Evolutionary conservation across 2,888 invertebrate species (phyloP).

Genomic region (Leucozona laternaria): DNA sequence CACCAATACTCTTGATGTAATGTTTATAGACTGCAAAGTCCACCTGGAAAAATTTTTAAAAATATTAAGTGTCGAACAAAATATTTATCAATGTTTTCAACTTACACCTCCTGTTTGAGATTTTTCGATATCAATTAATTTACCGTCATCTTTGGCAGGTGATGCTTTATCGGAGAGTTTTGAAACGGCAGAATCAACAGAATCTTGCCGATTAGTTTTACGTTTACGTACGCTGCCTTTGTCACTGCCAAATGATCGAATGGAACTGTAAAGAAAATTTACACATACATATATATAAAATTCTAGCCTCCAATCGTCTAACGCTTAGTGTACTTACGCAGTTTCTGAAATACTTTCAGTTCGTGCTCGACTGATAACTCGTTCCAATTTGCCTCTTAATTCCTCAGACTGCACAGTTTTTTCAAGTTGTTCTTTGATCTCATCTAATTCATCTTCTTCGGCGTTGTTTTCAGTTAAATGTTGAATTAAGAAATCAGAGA

Average conservation of each 20-base stretch:
- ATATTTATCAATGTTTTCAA: constrained; percentile 53
- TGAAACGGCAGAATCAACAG: constrained; percentile 83
- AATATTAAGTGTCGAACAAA: neutral
- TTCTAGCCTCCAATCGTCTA: neutral
- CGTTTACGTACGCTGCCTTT: constrained; percentile 79
- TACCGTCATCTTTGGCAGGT: constrained; percentile 84
- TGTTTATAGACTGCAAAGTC: constrained; percentile 94
- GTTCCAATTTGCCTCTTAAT: constrained; percentile 88
- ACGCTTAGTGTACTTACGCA: constrained; percentile 84
- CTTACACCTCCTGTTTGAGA: constrained; percentile 95
- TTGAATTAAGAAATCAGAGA: constrained; percentile 92
- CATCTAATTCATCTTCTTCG: constrained; percentile 86
- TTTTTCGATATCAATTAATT: constrained; percentile 95
- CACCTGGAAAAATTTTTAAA: constrained; percentile 85
- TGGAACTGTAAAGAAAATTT: constrained; percentile 80
- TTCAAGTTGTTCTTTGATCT: constrained; percentile 90
- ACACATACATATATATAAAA: neutral
- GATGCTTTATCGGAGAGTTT: constrained; percentile 80
- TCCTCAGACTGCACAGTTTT: constrained; percentile 88
- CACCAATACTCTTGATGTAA: constrained; percentile 93
- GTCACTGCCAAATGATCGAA: constrained; percentile 81
- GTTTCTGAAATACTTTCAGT: constrained; percentile 89
- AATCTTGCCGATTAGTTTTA: constrained; percentile 82
- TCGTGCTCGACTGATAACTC: constrained; percentile 87
- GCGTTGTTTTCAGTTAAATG: constrained; percentile 90